Conservation (phyloP, 37 sponge, comb jelly and placozoan genomes). For the Hormiphora californensis region DNA sequence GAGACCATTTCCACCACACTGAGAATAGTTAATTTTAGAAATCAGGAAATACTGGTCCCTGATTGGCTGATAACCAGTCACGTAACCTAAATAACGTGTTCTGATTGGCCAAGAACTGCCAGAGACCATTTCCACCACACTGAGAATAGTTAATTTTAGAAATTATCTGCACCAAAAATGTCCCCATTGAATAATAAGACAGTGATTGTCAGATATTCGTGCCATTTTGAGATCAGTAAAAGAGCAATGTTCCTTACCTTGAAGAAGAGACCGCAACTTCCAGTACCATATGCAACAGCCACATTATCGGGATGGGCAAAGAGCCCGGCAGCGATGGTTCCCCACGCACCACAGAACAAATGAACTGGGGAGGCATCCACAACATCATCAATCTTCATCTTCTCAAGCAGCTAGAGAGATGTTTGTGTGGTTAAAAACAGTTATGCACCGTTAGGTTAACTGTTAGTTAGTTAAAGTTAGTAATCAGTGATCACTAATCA, state of each 20-base stretch:
- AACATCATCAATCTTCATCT: background rate
- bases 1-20: background rate
- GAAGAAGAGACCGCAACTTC: background rate
- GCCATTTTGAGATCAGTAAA: background rate
- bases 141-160: background rate
- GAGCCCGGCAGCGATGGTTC: slow-evolving; percentile 18
- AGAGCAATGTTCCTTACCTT: background rate
- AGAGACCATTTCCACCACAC: background rate
- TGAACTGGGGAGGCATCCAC: slow-evolving; percentile 2
- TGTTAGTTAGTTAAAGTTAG: no score
- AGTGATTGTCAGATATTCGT: background rate
- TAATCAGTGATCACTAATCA: no score
- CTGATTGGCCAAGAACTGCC: background rate
- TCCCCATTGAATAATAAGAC: no score
- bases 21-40: background rate
- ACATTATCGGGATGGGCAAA: background rate
- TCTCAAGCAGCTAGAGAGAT: background rate
- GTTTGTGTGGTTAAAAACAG: background rate
- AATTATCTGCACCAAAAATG: no score
- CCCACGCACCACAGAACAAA: slow-evolving; percentile 27
- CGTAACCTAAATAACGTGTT: no score
- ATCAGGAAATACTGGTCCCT: no score
- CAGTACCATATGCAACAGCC: background rate
- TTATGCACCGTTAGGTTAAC: no score
- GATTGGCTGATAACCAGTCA: no score